These are phyloP conservation scores for Ptychobarbus kaznakovi DNA, from an alignment of 2,797 vertebrate species.

Conservation along the genomic window DNA sequence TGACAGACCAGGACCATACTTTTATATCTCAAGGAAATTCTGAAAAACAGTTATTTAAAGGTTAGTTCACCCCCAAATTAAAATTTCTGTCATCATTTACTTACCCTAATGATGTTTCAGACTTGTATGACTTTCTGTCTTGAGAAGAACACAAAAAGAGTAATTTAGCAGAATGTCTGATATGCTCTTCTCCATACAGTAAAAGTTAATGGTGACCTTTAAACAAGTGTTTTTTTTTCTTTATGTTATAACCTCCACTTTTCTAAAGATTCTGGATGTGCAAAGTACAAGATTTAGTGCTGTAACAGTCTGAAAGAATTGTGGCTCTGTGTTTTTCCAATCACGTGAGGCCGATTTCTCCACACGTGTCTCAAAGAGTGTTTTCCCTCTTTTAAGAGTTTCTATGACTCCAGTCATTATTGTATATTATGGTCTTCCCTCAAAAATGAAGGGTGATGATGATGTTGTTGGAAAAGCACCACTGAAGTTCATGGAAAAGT, in stretches of 20 bases:
- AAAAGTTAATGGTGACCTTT: background rate
- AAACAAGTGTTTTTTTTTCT: background rate
- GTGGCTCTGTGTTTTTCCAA: conserved; percentile 46
- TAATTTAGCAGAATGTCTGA: background rate
- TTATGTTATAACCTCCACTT: background rate
- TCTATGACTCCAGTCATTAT: conserved; percentile 46
- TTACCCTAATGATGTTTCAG: background rate
- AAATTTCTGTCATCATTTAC: background rate
- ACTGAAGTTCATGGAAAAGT: conserved; percentile 33
- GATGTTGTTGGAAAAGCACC: conserved; percentile 35
- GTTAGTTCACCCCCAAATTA: background rate
- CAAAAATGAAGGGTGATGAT: conserved; percentile 16
- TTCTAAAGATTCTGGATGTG: background rate
- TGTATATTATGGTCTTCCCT: conserved; percentile 45
- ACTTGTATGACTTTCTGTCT: background rate
- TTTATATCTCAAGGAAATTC: conserved; percentile 16
- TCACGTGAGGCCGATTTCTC: conserved; percentile 37
- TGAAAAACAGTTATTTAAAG: background rate
- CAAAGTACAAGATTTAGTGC: conserved; percentile 17
- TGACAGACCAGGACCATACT: background rate
- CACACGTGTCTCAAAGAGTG: conserved; percentile 39
- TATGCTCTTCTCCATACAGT: background rate
- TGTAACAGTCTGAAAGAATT: conserved; percentile 17
- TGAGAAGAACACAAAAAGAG: background rate
- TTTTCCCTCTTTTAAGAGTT: conserved; percentile 42